These are phyloP conservation scores for Eulemur rufifrons DNA, from an alignment of 2,113 vertebrate species.

Conservation along the genomic window DNA sequence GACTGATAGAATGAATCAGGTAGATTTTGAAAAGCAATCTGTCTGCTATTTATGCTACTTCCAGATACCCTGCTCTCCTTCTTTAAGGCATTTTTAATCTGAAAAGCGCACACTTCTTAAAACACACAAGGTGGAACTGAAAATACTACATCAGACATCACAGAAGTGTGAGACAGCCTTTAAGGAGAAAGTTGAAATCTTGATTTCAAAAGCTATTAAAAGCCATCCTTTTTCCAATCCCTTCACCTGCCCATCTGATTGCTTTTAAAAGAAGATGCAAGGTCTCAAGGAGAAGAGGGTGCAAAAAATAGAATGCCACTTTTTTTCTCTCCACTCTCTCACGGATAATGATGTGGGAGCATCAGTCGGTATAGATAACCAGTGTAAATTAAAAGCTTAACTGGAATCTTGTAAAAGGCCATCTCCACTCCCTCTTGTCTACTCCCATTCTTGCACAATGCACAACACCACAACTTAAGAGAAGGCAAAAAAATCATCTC, in stretches of 20 bases:
- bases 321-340: background rate
- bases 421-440: background rate
- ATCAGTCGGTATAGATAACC: background rate
- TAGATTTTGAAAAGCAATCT: background rate
- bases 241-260: conserved; percentile 43
- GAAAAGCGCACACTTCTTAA: conserved; percentile 39
- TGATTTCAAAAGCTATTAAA: conserved; percentile 66
- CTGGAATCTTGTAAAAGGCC: background rate
- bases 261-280: conserved; percentile 67
- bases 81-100: conserved; percentile 33
- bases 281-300: conserved; percentile 54
- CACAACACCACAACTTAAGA: conserved; percentile 1
- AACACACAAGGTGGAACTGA: conserved; percentile 8
- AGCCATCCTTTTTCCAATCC: conserved; percentile 28
- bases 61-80: background rate
- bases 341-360: conserved; percentile 35
- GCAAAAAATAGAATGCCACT: conserved; percentile 55
- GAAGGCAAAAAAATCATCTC: conserved; percentile 1
- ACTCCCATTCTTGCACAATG: background rate
- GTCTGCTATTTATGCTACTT: background rate
- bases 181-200: conserved; percentile 20
- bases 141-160: background rate
- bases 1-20: background rate
- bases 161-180: background rate
- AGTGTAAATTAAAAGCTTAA: conserved; percentile 53